phyloP scores from a whole-genome alignment of 2,888 invertebrate genomes.

The Salpingus planirostris region DNA sequence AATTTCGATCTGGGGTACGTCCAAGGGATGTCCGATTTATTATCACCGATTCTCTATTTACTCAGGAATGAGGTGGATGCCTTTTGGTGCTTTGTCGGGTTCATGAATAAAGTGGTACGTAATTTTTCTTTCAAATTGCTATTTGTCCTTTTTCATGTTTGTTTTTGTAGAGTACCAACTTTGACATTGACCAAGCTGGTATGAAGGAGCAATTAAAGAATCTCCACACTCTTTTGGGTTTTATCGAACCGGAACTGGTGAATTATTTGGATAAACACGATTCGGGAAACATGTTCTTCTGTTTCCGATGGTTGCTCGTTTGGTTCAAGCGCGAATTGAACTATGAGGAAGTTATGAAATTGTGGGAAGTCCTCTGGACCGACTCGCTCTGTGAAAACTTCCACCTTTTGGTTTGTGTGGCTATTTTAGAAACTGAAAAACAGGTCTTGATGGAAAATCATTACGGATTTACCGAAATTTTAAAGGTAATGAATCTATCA shows the following conservation, averaged over 20 bases:
- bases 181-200: conserved; percentile 93
- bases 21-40: conserved; percentile 95
- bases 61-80: conserved; percentile 91
- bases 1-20: conserved; percentile 96
- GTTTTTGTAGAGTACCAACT: conserved; percentile 52
- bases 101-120: conserved; percentile 86
- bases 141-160: neutral
- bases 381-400: conserved; percentile 90
- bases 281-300: conserved; percentile 96
- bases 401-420: conserved; percentile 85
- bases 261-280: conserved; percentile 80
- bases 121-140: neutral
- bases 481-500: conserved; percentile 56
- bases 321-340: conserved; percentile 88
- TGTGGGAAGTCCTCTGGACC: conserved; percentile 98
- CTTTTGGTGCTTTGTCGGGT: conserved; percentile 98
- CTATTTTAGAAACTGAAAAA: conserved; percentile 87
- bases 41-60: conserved; percentile 84
- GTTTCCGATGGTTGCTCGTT: conserved; percentile 89
- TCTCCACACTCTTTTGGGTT: conserved; percentile 69
- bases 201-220: conserved; percentile 91
- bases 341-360: conserved; percentile 73
- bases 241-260: conserved; percentile 77
- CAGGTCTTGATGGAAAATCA: conserved; percentile 79
- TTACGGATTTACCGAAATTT: conserved; percentile 92